phyloP scores from a whole-genome alignment of 1,140 invertebrate species.

The Forficula auricularia region DNA sequence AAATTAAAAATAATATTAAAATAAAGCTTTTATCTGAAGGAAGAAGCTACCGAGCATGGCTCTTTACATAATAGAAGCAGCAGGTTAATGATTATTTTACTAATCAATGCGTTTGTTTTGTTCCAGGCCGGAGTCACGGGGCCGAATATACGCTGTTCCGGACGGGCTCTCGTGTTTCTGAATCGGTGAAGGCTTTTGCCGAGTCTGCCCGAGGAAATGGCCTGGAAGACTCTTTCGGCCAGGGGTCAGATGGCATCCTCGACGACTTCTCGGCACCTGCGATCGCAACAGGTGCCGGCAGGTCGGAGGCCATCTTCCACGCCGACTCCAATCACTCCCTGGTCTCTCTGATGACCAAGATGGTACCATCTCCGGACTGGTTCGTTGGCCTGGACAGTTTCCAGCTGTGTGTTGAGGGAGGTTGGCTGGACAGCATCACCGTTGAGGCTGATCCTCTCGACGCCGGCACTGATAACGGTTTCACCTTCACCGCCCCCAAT shows the following conservation, averaged over 20 bases:
- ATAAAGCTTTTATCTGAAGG: no score
- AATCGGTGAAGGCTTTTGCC: constrained; percentile 60
- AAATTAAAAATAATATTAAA: no score
- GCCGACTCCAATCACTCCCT: constrained; percentile 29
- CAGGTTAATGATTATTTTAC: no score
- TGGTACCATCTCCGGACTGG: constrained; percentile 49
- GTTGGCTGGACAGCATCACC: constrained; percentile 37
- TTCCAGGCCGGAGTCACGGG: constrained; percentile 71
- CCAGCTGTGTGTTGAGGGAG: constrained; percentile 41
- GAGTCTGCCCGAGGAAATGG: constrained; percentile 58
- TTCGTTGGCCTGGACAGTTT: constrained; percentile 41
- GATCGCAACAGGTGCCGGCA: constrained; percentile 26
- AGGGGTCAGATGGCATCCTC: constrained; percentile 25
- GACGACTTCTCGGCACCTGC: constrained; percentile 30
- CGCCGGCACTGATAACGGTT: constrained; percentile 49
- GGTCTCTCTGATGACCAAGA: constrained; percentile 27
- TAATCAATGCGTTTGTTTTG: constrained; percentile 17
- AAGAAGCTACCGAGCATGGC: no score
- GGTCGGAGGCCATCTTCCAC: constrained; percentile 27
- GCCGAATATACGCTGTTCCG: constrained; percentile 60
- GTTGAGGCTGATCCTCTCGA: constrained; percentile 44
- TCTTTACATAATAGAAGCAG: no score
- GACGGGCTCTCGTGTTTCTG: constrained; percentile 50
- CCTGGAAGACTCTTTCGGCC: constrained; percentile 35
- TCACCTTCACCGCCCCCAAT: constrained; percentile 44